Conservation (phyloP, 1,140 invertebrate genomes). For the Megalopta genalis region DNA sequence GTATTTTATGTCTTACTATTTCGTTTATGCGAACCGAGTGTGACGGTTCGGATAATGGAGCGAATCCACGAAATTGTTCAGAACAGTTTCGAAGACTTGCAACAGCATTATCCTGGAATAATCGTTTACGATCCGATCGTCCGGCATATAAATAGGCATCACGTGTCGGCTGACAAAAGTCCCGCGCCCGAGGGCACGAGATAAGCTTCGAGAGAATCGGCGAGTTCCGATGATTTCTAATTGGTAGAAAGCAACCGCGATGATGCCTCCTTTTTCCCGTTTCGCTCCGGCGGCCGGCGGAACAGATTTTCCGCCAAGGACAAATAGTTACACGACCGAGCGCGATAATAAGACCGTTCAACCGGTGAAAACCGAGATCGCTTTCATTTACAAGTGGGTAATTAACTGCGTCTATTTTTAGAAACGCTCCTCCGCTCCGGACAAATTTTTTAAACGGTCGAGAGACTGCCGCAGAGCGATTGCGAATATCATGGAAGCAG, state of each 20-base stretch:
- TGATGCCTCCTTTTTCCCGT: not conserved
- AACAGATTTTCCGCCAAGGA: not conserved
- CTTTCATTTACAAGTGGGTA: too few relatives aligned
- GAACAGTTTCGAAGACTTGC: not conserved
- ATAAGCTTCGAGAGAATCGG: constrained; percentile 8
- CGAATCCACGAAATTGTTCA: not conserved
- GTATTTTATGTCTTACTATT: too few relatives aligned
- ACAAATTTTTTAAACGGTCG: too few relatives aligned
- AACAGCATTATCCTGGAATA: not conserved
- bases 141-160: constrained; percentile 17
- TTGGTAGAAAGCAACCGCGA: constrained; percentile 16
- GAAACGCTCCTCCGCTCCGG: too few relatives aligned
- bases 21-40: too few relatives aligned
- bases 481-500: too few relatives aligned
- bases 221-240: constrained; percentile 18
- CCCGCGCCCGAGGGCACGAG: not conserved
- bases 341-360: too few relatives aligned
- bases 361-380: too few relatives aligned
- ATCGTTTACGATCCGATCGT: not conserved
- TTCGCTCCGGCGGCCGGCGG: not conserved
- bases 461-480: too few relatives aligned
- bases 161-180: constrained; percentile 3
- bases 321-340: not conserved
- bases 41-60: too few relatives aligned
- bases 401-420: too few relatives aligned